Evolutionary conservation across 1,140 invertebrate species (phyloP), one percentile per base, ranked within the genome.

Genomic region (Berghia stephanieae): DNA sequence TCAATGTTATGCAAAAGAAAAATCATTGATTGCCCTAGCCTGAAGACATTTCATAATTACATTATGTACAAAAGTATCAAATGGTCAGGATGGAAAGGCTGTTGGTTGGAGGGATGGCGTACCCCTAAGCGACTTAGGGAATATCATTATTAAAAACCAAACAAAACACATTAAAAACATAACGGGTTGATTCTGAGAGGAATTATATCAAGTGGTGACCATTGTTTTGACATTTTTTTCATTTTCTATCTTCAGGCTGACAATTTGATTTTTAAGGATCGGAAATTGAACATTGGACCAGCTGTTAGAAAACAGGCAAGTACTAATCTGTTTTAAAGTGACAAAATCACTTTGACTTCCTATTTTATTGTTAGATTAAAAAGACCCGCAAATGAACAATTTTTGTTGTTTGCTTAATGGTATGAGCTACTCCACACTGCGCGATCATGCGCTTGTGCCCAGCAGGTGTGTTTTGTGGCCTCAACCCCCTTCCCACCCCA

Each of bases 271-370:
- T 91, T 96, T 79, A 93, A 94, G 86, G 94, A 96, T 86, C 91
- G 94, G 82, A 95, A 95, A 88, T 88, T 96, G 70, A 96, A 96
- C 86, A 95, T 96, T 88, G 95, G 95, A n/a, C 94, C 95, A 80
- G 95, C 95, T 78, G 94, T 96, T 79, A 94, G 95, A 85, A 96
- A 96, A 89, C 94, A 96, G 91, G 93, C 84, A 72, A 75, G 78
- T 80, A 66, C 21, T 18, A 66, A 34, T 10, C 55, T 68, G 13
- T 63, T 40, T 75, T 67, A 38, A 69, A 31, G 10, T 67, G 71
- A 49, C 18, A n/a, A 16, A 13, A 5, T 52, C 70, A 31, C 71
- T 72, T 55, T 78, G 67, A 80, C 72, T 78, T 68, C 34, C n/a
- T 66, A 38, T 60, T 77, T 77, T 80, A 70, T 49, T 74, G 60